A percentile compares a stretch with the other conserved stretches of the same genome.
Evolutionary conservation across 2,888 invertebrate genomes (phyloP).

Genomic region (Mechanitis mazaeus): DNA sequence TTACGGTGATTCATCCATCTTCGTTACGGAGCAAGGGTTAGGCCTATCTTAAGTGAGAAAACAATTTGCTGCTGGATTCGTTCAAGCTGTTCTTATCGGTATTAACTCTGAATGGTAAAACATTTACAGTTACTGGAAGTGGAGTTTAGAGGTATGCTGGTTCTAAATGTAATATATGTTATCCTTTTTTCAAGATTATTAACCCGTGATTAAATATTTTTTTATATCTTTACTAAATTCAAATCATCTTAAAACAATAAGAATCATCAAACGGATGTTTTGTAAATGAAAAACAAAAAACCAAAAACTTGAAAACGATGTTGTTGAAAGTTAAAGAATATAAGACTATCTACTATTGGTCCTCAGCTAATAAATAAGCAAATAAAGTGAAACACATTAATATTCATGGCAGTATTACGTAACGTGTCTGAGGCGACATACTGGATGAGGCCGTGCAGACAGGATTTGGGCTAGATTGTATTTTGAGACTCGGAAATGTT

Average conservation of each 20-base stretch:
- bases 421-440: conserved; percentile 44
- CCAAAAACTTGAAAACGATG: background rate
- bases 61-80: conserved; percentile 46
- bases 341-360: conserved; percentile 40
- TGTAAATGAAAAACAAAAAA: too few relatives aligned
- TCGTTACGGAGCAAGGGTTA: conserved; percentile 55
- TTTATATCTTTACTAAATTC: too few relatives aligned
- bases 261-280: too few relatives aligned
- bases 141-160: background rate
- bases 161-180: background rate
- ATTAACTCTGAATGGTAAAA: conserved; percentile 19
- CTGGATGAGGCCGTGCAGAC: conserved; percentile 17
- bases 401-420: conserved; percentile 64
- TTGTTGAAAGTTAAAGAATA: conserved; percentile 27
- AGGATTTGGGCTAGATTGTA: conserved; percentile 25
- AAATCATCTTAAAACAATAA: too few relatives aligned
- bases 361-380: conserved; percentile 49
- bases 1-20: conserved; percentile 57
- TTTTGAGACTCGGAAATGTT: conserved; percentile 15
- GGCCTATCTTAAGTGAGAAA: conserved; percentile 39
- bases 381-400: conserved; percentile 65
- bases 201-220: background rate
- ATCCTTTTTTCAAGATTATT: background rate
- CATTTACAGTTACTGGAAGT: conserved; percentile 1
- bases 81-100: conserved; percentile 38